Percentiles rank a stretch among this genome's conserved stretches.
phyloP scores from a whole-genome alignment of 2,888 invertebrate species.

The Rapana venosa region DNA sequence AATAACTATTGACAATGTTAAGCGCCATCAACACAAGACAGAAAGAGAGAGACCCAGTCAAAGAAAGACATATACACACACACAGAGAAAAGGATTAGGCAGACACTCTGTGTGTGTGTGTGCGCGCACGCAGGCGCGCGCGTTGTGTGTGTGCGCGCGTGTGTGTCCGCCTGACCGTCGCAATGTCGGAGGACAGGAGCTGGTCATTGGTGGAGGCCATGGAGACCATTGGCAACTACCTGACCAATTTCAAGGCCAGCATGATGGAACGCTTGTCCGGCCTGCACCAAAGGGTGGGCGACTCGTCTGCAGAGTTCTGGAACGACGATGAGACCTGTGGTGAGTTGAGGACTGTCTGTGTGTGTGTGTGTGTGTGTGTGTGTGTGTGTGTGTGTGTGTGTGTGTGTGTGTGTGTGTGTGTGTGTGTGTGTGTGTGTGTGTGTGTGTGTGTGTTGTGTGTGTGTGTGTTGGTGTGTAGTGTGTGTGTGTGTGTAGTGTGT shows the following conservation, averaged over 20 bases:
- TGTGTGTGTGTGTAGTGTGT: too few relatives aligned
- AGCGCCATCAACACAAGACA: too few relatives aligned
- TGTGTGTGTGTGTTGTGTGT: too few relatives aligned
- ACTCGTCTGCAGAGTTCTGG: constrained; percentile 33
- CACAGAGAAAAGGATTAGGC: too few relatives aligned
- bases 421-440: too few relatives aligned
- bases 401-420: too few relatives aligned
- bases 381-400: too few relatives aligned
- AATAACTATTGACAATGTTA: too few relatives aligned
- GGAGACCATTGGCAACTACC: constrained; percentile 28
- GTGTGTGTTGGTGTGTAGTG: too few relatives aligned
- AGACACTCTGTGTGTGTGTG: neutral
- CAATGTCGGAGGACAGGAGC: neutral
- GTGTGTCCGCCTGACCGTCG: neutral
- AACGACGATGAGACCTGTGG: constrained; percentile 30
- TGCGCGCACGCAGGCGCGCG: neutral
- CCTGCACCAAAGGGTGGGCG: constrained; percentile 34
- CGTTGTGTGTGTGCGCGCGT: neutral
- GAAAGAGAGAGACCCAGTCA: too few relatives aligned
- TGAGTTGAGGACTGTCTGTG: neutral
- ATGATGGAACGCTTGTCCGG: constrained; percentile 37
- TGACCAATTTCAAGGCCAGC: constrained; percentile 4
- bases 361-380: too few relatives aligned
- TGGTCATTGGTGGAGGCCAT: neutral
- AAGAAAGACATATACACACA: too few relatives aligned